Evolutionary conservation across 2,797 vertebrate species (phyloP), one percentile per base, ranked within the genome.

Genomic region (Decapterus maruadsi): DNA sequence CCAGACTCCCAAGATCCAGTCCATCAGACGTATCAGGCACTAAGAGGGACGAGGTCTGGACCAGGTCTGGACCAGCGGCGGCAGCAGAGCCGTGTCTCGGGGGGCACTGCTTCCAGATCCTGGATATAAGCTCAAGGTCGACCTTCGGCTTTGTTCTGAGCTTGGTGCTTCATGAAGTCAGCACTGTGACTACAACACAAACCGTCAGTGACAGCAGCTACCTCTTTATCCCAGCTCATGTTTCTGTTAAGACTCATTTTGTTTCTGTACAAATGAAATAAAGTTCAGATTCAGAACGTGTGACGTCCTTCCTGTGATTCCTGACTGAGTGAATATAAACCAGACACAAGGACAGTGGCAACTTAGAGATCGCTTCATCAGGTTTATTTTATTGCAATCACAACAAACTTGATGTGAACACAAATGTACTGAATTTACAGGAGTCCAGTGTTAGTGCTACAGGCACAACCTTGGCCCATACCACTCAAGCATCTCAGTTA

Each of bases 1-100:
- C 75, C 95, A 95, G 93, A 95, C 94, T 71, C 95, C 95, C 77
- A 93, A 95, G 93, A 95, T 96, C 93, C 95, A 96, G 92, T 95
- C 95, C 87, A 95, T 96, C 87, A 95, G 95, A 79, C 94, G 94
- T 36, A 94, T 96, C 91, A 94, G 95, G 92, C 95, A 96, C 86
- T 95, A 79, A 94, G 89, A 82, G 85, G 71, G n/a, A 67, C 1
- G 31, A 1, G 64, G 55, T 22, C 42, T 36, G 73, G 59, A 56
- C 43, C 4, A 1, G 64, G 55, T 22, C 42, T 36, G 73, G 59
- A 56, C 43, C 4, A 43, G 42, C 46, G 31, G 43, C 74, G 0
- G 43, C 26, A 4, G n/a, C 22, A 34, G 50, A 20, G 58, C 19
- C 40, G 22, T 53, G 59, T 63, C 62, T 73, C 62, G 26, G 26